Percentiles rank a stretch among this genome's conserved stretches.
These are phyloP conservation scores for Stratiolaelaps scimitus DNA, from an alignment of 1,140 invertebrate genomes.

Conservation along the genomic window DNA sequence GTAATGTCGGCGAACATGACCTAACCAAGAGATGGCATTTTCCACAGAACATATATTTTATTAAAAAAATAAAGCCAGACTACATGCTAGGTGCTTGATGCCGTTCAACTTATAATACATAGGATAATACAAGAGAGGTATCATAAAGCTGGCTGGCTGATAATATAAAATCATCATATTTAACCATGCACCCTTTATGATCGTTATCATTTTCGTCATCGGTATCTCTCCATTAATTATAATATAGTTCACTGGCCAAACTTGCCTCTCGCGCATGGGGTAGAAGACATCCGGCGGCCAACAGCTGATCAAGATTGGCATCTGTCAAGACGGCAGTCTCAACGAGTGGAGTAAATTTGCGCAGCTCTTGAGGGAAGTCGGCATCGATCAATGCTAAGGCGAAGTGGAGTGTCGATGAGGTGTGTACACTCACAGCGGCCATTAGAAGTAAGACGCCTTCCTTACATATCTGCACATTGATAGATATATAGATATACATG, in stretches of 20 bases:
- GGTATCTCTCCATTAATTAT: too few relatives aligned
- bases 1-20: too few relatives aligned
- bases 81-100: too few relatives aligned
- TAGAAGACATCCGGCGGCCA: constrained; percentile 6
- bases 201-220: too few relatives aligned
- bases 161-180: too few relatives aligned
- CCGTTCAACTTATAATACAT: too few relatives aligned
- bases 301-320: background rate
- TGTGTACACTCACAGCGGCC: background rate
- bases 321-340: background rate
- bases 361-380: background rate
- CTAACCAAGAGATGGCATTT: too few relatives aligned
- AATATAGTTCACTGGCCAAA: background rate
- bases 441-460: background rate
- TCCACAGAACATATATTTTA: too few relatives aligned
- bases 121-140: too few relatives aligned
- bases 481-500: background rate
- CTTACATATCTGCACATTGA: background rate
- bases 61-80: too few relatives aligned
- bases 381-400: background rate
- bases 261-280: constrained; percentile 17
- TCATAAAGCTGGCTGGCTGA: background rate
- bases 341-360: background rate
- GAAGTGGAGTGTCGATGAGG: background rate
- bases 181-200: too few relatives aligned